Base-by-base conservation (phyloP, 30 jellyfish, hydroid and myxozoan species). In the Calvadosia cruxmelitensis region DNA sequence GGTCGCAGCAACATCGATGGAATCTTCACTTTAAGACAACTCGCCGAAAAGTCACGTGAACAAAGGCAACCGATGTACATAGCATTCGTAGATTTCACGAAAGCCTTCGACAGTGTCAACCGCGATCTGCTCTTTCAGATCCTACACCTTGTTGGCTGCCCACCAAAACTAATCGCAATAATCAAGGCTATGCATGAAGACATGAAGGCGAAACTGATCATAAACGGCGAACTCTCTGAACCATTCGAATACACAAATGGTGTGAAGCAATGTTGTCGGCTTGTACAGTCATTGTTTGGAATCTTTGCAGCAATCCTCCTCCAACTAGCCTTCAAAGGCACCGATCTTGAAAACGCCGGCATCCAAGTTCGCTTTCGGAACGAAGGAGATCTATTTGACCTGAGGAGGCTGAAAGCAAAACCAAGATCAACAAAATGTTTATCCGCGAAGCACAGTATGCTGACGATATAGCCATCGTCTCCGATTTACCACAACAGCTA, bases 401-500 rank as follows among this genome's bases (percentile, higher is more conserved):
- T 80, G 63, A 80, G 76, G 20, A 61, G 92, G 50, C 71, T 78
- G 75, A 69, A 69, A 57, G 62, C 67, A 16, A 69, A 49, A 68
- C 84, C 64, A 48, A 48, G n/a, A 31, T 50, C 31, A 33, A 48
- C 30, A 26, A 5, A 13, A 80, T 2, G 5, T 33, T 15, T 76
- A 57, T 79, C 79, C 63, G 93, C 70, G 93, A 79, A 49, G 84
- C 93, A 27, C 84, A 73, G 63, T 57, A 78, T 78, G 92, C 92
- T 0, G 74, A 66, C 73, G 34, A 75, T 27, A 49, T 66, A 16
- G 78, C 80, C 2, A 66, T 42, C 33, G 36, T 64, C 62, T 20
- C 7, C 36, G 86, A 64, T 72, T 25, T 77, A 10, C 62, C 92
- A 33, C 63, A 52, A 49, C 77, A 72, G 23, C 64, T 75, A 49